phyloP scores from a whole-genome alignment of 2,888 invertebrate species.

The Agonopterix heracliana region DNA sequence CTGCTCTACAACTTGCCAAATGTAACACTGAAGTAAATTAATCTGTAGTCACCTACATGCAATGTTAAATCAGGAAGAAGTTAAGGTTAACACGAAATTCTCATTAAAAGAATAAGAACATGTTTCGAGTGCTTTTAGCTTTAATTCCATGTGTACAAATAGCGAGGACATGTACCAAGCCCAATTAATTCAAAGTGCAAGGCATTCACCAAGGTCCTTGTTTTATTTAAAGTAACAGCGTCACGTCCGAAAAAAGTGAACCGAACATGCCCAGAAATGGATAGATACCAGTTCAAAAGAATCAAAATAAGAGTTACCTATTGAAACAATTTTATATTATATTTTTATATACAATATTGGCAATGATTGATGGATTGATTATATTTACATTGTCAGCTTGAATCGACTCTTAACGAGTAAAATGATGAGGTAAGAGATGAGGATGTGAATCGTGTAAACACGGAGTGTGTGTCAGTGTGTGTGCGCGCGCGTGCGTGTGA shows the following conservation, averaged over 20 bases:
- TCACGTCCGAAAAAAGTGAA: background rate
- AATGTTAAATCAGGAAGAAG: constrained; percentile 4
- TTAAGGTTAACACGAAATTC: background rate
- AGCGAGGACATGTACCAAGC: constrained; percentile 7
- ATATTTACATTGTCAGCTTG: no score
- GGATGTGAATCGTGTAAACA: no score
- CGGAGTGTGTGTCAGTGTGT: background rate
- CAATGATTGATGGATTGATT: no score
- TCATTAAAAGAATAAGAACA: background rate
- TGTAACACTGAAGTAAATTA: no score
- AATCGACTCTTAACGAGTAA: no score
- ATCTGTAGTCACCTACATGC: background rate
- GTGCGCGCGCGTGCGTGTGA: background rate
- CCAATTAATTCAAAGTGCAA: constrained; percentile 11
- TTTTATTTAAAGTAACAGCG: background rate
- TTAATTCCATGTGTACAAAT: constrained; percentile 5
- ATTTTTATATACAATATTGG: background rate
- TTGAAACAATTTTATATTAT: background rate
- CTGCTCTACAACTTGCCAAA: no score
- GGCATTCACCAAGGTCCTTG: constrained; percentile 7
- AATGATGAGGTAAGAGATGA: no score
- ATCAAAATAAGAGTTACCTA: no score
- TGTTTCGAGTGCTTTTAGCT: background rate
- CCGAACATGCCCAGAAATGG: background rate
- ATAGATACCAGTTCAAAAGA: background rate